These are phyloP conservation scores for Pentalonia nigronervosa DNA, from an alignment of 1,140 invertebrate genomes.

Conservation along the genomic window DNA sequence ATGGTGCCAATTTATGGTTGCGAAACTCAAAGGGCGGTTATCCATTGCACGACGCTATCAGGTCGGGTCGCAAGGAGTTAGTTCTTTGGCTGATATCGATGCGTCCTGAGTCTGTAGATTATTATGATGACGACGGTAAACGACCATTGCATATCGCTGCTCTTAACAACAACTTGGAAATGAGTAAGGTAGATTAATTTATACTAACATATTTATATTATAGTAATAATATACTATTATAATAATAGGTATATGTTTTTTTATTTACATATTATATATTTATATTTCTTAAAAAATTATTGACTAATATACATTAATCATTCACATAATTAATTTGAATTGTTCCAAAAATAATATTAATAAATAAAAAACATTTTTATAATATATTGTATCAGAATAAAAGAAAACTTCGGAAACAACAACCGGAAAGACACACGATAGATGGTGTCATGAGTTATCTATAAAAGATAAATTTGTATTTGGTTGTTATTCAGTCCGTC, in stretches of 20 bases:
- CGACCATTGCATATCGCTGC: conserved; percentile 94
- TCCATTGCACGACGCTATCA: conserved; percentile 93
- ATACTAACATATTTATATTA: background rate
- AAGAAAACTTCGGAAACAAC: background rate
- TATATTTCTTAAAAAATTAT: background rate
- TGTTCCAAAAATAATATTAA: background rate
- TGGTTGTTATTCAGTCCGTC: background rate
- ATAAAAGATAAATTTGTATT: background rate
- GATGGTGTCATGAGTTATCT: background rate
- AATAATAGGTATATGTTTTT: background rate
- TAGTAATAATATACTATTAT: no score
- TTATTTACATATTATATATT: background rate
- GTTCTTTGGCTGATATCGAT: conserved; percentile 86
- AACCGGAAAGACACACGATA: background rate
- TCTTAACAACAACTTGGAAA: conserved; percentile 90
- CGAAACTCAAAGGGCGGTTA: conserved; percentile 89
- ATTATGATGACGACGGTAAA: conserved; percentile 90
- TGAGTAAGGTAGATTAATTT: conserved; percentile 75
- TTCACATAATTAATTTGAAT: background rate
- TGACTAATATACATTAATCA: background rate
- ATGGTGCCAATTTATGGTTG: conserved; percentile 91
- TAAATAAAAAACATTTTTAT: background rate
- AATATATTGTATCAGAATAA: background rate
- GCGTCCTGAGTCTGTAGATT: conserved; percentile 83
- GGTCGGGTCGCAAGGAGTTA: conserved; percentile 86